Percentiles rank a stretch among this genome's conserved stretches.
Conservation (phyloP, 1,140 invertebrate species). For the Drosophila suzukii region DNA sequence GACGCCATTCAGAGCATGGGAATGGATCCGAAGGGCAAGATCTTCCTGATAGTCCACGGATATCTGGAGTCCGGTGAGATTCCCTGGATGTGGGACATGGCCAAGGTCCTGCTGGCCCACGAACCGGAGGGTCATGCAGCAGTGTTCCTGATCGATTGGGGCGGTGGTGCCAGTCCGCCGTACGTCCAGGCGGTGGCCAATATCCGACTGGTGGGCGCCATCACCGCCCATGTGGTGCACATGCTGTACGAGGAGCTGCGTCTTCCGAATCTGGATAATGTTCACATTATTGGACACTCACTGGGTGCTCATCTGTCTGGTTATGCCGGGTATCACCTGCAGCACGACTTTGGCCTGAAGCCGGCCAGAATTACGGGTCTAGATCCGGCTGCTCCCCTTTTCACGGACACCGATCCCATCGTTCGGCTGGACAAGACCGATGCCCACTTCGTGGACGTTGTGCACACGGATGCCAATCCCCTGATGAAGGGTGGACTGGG, state of each 20-base stretch:
- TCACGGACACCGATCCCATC: constrained; percentile 91
- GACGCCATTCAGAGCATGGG: constrained; percentile 87
- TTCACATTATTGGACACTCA: constrained; percentile 96
- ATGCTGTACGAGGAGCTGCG: constrained; percentile 86
- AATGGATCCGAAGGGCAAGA: constrained; percentile 87
- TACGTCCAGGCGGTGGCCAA: constrained; percentile 96
- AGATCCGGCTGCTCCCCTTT: constrained; percentile 97
- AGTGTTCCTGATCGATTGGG: constrained; percentile 94
- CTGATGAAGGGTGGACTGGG: constrained; percentile 93
- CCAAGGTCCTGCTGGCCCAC: constrained; percentile 87
- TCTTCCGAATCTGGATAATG: constrained; percentile 86
- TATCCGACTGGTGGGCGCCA: constrained; percentile 93
- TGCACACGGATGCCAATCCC: constrained; percentile 94
- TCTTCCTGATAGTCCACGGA: constrained; percentile 93
- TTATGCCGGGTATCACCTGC: constrained; percentile 91
- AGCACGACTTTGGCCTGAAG: constrained; percentile 87
- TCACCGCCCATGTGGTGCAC: constrained; percentile 90
- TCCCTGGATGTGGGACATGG: constrained; percentile 86
- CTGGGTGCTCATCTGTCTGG: constrained; percentile 94
- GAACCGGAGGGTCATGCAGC: constrained; percentile 89
- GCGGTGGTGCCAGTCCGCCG: constrained; percentile 92
- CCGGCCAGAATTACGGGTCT: constrained; percentile 90
- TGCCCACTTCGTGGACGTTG: constrained; percentile 93
- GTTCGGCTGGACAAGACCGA: constrained; percentile 94
- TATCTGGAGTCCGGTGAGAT: constrained; percentile 93